A percentile compares a stretch with the other conserved stretches of the same genome.
Conservation (phyloP, 1,140 invertebrate genomes). For the Caenorhabditis remanei region DNA sequence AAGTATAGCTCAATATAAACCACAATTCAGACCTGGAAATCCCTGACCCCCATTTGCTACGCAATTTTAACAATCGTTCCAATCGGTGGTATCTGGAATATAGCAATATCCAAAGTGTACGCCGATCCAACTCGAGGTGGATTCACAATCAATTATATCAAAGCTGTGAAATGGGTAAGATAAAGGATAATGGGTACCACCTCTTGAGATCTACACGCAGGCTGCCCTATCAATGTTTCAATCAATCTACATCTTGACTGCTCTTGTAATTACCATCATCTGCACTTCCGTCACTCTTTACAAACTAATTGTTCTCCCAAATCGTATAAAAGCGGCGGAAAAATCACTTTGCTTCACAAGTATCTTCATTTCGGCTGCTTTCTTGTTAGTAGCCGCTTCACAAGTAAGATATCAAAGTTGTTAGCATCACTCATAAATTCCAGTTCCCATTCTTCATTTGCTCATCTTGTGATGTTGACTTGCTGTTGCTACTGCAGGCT, state of each 20-base stretch:
- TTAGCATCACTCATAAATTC: neutral
- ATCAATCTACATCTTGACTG: neutral
- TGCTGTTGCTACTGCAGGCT: neutral
- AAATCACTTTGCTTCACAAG: conserved; percentile 15
- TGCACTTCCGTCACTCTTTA: neutral
- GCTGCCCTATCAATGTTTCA: conserved; percentile 13
- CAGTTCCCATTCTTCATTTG: neutral
- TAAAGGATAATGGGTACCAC: too few species aligned
- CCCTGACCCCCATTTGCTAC: neutral
- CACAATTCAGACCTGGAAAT: neutral
- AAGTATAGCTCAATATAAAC: too few species aligned
- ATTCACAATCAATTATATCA: neutral
- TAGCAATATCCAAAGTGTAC: neutral
- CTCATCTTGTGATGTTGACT: neutral
- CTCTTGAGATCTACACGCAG: neutral
- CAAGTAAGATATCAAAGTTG: neutral
- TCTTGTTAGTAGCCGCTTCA: neutral
- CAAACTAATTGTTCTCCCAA: neutral
- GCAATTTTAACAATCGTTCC: neutral
- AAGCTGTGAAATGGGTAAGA: neutral
- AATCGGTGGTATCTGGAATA: neutral
- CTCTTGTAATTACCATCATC: neutral
- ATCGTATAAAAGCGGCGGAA: neutral
- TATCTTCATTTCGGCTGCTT: conserved; percentile 2
- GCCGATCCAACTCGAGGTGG: neutral